Evolutionary conservation across 2,888 invertebrate species (phyloP).

Genomic region (Hesperia comma): DNA sequence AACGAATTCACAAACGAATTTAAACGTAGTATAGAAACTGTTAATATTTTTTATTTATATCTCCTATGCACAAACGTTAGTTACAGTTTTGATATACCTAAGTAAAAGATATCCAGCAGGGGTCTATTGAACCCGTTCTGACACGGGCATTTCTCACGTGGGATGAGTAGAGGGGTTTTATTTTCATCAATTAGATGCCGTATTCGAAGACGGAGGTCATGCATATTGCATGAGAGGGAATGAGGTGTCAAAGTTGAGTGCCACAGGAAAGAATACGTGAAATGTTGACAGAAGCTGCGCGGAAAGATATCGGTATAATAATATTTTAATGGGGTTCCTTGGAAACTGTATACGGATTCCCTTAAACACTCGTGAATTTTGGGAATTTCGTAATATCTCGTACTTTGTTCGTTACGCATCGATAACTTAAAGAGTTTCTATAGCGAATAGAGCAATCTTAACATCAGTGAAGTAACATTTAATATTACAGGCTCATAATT

Average conservation of each 20-base stretch:
- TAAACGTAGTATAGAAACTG: too few relatives aligned
- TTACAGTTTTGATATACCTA: too few relatives aligned
- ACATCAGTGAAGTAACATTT: too few relatives aligned
- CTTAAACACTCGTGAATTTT: not conserved
- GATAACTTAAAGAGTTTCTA: too few relatives aligned
- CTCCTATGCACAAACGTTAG: too few relatives aligned
- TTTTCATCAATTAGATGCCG: conserved; percentile 65
- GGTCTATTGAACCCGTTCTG: not conserved
- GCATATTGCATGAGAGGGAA: conserved; percentile 76
- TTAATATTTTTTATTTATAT: too few relatives aligned
- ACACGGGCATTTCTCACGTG: not conserved
- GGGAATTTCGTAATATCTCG: not conserved
- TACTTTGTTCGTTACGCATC: too few relatives aligned
- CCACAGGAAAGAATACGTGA: conserved; percentile 53
- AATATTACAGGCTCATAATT: too few relatives aligned
- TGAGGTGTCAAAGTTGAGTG: conserved; percentile 68
- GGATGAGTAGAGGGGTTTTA: conserved; percentile 47
- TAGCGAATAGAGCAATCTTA: too few relatives aligned
- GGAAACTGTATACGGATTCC: not conserved
- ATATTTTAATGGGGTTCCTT: conserved; percentile 46
- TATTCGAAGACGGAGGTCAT: conserved; percentile 62
- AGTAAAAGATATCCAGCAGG: too few relatives aligned
- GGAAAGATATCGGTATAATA: conserved; percentile 46
- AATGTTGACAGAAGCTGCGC: conserved; percentile 41
- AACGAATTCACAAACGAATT: too few relatives aligned